Base-by-base conservation (phyloP, 2,113 vertebrate species). In the Isichthys henryi region DNA sequence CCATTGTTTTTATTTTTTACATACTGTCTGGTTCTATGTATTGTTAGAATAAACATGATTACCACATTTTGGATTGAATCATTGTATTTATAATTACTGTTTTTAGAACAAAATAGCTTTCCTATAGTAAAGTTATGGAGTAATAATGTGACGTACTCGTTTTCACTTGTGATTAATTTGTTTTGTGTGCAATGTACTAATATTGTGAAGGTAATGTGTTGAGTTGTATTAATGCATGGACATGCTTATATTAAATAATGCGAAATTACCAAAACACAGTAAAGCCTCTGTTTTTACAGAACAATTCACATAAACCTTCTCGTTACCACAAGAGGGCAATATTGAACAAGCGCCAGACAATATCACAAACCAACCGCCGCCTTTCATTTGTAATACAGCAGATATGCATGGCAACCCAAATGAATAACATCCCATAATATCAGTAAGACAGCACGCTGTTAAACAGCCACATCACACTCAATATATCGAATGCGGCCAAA, bases 321-420 rank as follows among this genome's bases (percentile, higher is more conserved):
- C 23, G 13, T 21, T 39, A 46, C 88, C 88, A 89, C 88, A 89
- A 84, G 88, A 45, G 50, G 88, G 88, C 88, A 56, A 58, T 39
- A 53, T 89, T 82, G 13, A 77, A 88, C 35, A 86, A 66, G 53
- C 43, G 39, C 53, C 53, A 50, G 23, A 50, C 43, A 49, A 5
- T 11, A 11, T 3, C 83, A 62, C 53, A 43, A 66, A 88, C 74
- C 56, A 88, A 66, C 39, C 17, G 48, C 23, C 19, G 49, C n/a
- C 87, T 62, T 62, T 62, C 49, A 45, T 17, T 88, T 66, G 19
- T 19, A 88, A 39, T 56, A 50, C 31, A 58, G 43, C 56, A 88
- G 13, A 86, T 53, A 86, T 10, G 11, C 23, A 50, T 4, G 31
- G n/a, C 48, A 23, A 35, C 17, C 11, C 23, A 87, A 27, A 52